Base-by-base conservation (phyloP, 2,888 invertebrate species). In the Gnatocerus cornutus region DNA sequence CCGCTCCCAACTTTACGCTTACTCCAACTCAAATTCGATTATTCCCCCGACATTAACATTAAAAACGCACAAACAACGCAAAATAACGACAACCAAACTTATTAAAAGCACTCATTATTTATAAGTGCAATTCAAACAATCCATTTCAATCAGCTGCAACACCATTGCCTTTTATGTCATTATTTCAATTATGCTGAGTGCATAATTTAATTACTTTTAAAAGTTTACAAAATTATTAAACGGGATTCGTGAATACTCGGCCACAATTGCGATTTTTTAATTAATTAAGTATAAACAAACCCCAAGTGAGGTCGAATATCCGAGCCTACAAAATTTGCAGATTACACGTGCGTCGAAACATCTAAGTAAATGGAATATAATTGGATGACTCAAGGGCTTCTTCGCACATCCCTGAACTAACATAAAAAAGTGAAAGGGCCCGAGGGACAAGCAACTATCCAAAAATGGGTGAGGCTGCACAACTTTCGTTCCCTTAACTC, bases 161-260 rank as follows among this genome's bases (percentile, higher is more conserved):
- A 67, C 59, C 67, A 67, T 50, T 50, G 30, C 41, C 59, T 55
- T 68, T 62, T 62, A 68, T 68, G 30, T 68, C 61, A 65, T 56
- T 55, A 68, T 46, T 68, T 62, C 68, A 68, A 68, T 68, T 68
- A 68, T 43, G 62, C 14, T 61, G 55, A 68, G 68, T 68, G 68
- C 68, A 68, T 62, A 62, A 68, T 68, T 62, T 68, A 68, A 68
- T 68, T 68, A 68, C 61, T 68, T 68, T 68, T 62, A 68, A 53
- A 68, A 68, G 48, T 62, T 68, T 61, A 37, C 62, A 7, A 53
- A 53, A 41, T 62, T 62, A 68, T 67, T 67, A 52, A 67, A 67
- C 59, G 7, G 43, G 67, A 56, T 66, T 66, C 48, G 13, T 21
- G 56, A 56, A 39, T 46, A 45, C 55, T 43, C 58, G 12, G 4